phyloP scores from a whole-genome alignment of 2,797 vertebrate species.

The Phalanger gymnotis region DNA sequence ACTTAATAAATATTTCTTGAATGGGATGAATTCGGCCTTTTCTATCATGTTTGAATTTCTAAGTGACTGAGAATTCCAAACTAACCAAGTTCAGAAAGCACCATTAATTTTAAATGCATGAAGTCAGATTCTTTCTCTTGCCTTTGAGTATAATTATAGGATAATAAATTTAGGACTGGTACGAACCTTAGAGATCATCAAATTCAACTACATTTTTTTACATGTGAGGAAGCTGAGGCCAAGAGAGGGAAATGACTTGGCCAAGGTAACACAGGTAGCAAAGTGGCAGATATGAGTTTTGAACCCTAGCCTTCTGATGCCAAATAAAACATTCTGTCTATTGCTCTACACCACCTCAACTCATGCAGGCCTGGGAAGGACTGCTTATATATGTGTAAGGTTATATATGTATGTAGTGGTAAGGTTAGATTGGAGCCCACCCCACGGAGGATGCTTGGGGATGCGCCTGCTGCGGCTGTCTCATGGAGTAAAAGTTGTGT shows the following conservation, averaged over 20 bases:
- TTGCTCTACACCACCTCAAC: background rate
- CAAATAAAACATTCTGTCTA: background rate
- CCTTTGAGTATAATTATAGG: background rate
- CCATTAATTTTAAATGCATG: constrained; percentile 22
- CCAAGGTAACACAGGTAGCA: background rate
- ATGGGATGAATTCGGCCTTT: constrained; percentile 45
- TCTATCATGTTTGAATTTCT: constrained; percentile 71
- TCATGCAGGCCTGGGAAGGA: background rate
- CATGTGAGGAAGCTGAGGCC: background rate
- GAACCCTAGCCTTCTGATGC: background rate
- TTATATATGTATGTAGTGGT: too few relatives aligned
- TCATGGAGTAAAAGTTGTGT: background rate
- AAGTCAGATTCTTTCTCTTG: background rate
- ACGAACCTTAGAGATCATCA: background rate
- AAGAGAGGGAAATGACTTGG: background rate
- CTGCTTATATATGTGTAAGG: background rate
- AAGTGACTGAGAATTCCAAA: constrained; percentile 56
- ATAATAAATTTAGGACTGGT: background rate
- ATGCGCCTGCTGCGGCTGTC: background rate
- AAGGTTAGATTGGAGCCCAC: background rate
- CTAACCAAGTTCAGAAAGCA: constrained; percentile 41
- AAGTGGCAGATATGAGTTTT: background rate
- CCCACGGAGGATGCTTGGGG: background rate
- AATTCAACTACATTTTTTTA: background rate
- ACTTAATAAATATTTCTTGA: background rate